Conservation (phyloP, 2,113 vertebrate species). For the Ammospiza nelsoni region DNA sequence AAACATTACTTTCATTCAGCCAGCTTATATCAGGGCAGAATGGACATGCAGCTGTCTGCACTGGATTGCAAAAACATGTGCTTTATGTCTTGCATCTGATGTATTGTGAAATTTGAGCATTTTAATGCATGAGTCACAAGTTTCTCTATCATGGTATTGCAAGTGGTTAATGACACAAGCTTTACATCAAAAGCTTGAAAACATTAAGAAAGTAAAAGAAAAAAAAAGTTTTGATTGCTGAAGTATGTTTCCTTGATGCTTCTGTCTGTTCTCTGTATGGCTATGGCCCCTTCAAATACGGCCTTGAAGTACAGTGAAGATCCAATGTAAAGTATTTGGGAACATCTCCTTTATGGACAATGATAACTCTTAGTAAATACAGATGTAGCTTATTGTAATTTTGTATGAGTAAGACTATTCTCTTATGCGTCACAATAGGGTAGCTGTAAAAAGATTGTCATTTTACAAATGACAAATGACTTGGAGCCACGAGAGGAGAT, state of each 20-base stretch:
- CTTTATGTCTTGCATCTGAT: slow-evolving; percentile 40
- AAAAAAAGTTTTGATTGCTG: neutral
- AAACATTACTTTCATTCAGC: neutral
- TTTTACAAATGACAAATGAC: slow-evolving; percentile 8
- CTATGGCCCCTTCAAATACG: neutral
- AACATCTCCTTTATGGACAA: neutral
- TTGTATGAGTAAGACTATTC: neutral
- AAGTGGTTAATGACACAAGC: neutral
- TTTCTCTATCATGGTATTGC: neutral
- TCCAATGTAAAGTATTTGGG: neutral
- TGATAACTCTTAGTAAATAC: neutral
- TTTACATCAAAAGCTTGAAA: neutral
- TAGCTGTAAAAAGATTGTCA: neutral
- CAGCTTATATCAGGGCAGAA: neutral
- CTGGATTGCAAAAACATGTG: neutral
- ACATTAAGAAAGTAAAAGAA: neutral
- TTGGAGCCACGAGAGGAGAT: neutral
- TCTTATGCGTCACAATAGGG: neutral
- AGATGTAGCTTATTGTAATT: neutral
- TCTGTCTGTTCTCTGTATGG: neutral
- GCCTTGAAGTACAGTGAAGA: neutral
- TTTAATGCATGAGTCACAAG: slow-evolving; percentile 4
- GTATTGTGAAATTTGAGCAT: slow-evolving; percentile 15
- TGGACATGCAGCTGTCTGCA: neutral
- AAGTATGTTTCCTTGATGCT: neutral